Conservation (phyloP, 1,140 invertebrate species). For the Temnothorax longispinosus region DNA sequence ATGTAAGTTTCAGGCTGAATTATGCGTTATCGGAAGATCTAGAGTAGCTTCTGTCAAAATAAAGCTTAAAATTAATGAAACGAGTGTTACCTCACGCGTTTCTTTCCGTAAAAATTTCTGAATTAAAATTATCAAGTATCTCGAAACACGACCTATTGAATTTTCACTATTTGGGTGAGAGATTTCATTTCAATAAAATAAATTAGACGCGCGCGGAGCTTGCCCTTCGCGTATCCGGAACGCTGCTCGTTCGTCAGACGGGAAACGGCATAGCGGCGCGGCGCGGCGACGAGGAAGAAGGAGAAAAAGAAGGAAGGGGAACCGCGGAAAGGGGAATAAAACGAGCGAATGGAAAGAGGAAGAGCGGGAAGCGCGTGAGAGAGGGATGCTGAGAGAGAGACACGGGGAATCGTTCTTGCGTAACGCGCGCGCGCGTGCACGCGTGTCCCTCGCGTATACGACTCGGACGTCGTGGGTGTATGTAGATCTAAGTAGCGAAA, state of each 20-base stretch:
- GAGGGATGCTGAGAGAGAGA: slow-evolving; percentile 8
- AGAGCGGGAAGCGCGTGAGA: slow-evolving; percentile 37
- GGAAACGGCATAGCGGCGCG: slow-evolving; percentile 4
- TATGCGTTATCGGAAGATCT: background rate
- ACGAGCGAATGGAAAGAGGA: slow-evolving; percentile 23
- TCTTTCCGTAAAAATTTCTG: background rate
- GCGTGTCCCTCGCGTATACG: slow-evolving; percentile 50
- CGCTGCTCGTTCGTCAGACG: slow-evolving; percentile 16
- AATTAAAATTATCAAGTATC: background rate
- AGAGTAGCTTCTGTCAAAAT: background rate
- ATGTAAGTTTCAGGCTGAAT: background rate
- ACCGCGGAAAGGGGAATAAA: slow-evolving; percentile 41
- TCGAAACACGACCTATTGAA: background rate
- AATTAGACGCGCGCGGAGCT: background rate
- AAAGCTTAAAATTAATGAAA: background rate
- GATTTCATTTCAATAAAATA: background rate
- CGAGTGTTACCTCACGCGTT: background rate
- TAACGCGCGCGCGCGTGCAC: slow-evolving; percentile 63
- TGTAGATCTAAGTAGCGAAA: slow-evolving; percentile 74
- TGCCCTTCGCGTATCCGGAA: slow-evolving; percentile 53
- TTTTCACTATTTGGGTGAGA: background rate
- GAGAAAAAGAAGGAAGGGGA: slow-evolving; percentile 38
- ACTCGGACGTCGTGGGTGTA: slow-evolving; percentile 62
- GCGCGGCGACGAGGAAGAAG: slow-evolving; percentile 4
- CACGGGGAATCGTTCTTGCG: slow-evolving; percentile 64